phyloP scores from a whole-genome alignment of 2,888 invertebrate species.

The Disparrhopalites patrizii region DNA sequence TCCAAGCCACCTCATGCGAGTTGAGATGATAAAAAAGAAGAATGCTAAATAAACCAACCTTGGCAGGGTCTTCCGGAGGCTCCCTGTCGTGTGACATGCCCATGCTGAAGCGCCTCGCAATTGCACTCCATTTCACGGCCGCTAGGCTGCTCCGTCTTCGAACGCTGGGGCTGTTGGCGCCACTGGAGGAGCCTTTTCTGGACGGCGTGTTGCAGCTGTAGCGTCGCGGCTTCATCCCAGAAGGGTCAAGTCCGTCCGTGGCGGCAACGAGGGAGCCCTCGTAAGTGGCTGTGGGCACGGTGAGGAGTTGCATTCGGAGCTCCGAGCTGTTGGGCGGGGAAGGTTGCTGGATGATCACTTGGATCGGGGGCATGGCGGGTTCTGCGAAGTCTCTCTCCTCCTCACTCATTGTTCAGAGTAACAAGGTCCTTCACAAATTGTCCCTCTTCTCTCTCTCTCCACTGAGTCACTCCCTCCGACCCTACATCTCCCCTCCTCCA shows the following conservation, averaged over 20 bases:
- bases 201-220: slow-evolving; percentile 41
- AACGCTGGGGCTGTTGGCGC: slow-evolving; percentile 40
- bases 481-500: too few relatives aligned
- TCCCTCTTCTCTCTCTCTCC: background rate
- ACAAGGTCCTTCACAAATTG: background rate
- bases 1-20: too few relatives aligned
- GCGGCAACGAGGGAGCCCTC: background rate
- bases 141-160: slow-evolving; percentile 45
- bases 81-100: slow-evolving; percentile 47
- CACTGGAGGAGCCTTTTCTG: slow-evolving; percentile 23
- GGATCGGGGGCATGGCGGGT: slow-evolving; percentile 15
- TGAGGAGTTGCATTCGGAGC: slow-evolving; percentile 32
- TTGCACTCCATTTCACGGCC: slow-evolving; percentile 48
- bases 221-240: slow-evolving; percentile 31
- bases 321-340: slow-evolving; percentile 26
- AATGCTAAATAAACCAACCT: slow-evolving; percentile 33
- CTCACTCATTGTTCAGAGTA: background rate
- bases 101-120: slow-evolving; percentile 47
- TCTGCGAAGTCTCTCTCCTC: background rate
- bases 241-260: slow-evolving; percentile 4
- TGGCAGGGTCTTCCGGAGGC: slow-evolving; percentile 46
- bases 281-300: slow-evolving; percentile 26
- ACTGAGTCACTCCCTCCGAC: too few relatives aligned
- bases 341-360: slow-evolving; percentile 34
- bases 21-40: background rate